Conservation (phyloP, 2,888 invertebrate genomes). For the Drosophila kuntzei region DNA sequence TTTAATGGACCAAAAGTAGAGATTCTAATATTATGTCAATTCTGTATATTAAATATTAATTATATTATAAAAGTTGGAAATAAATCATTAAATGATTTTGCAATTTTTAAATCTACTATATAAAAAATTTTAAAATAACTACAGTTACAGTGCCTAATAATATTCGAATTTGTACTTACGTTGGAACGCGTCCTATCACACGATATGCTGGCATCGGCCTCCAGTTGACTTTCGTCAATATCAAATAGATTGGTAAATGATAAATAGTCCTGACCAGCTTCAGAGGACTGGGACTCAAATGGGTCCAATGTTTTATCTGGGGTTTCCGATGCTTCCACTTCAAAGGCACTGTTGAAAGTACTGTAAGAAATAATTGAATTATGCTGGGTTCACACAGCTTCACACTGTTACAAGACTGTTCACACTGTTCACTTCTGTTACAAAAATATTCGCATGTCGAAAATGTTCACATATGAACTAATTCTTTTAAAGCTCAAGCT, state of each 20-base stretch:
- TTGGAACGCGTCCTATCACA: neutral
- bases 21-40: too few species aligned
- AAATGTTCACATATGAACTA: neutral
- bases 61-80: too few species aligned
- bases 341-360: neutral
- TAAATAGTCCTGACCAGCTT: neutral
- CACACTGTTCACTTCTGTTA: too few species aligned
- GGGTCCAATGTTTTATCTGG: neutral
- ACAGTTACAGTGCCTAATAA: neutral
- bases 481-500: too few species aligned
- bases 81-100: too few species aligned
- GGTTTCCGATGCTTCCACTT: neutral
- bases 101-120: too few species aligned
- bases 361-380: neutral
- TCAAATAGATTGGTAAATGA: conserved; percentile 6
- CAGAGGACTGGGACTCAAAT: neutral
- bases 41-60: too few species aligned
- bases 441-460: neutral
- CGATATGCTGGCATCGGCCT: neutral
- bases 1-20: too few species aligned
- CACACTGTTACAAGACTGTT: too few species aligned
- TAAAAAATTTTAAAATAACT: too few species aligned
- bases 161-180: neutral
- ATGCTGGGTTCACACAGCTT: neutral
- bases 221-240: conserved; percentile 2